phyloP scores from a whole-genome alignment of 53 echinoderm and acorn worm genomes.

The Arbacia lixula region DNA sequence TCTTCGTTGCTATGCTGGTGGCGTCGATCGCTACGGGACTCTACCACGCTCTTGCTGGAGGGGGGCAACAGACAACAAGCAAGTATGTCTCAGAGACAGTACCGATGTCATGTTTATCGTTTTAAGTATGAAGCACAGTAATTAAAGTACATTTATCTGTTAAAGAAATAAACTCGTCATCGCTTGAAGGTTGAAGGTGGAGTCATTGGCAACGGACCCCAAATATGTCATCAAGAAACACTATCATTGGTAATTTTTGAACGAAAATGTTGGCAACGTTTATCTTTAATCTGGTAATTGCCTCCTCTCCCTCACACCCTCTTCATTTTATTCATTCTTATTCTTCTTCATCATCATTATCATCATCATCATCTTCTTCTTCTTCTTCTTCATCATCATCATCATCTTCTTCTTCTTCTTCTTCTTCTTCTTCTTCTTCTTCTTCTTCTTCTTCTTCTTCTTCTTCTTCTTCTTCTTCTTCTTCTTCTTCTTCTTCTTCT shows the following conservation, averaged over 20 bases:
- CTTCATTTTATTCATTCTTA: not conserved
- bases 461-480: constrained; percentile 5
- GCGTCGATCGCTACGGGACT: constrained; percentile 66
- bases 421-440: constrained; percentile 6
- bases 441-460: constrained; percentile 6
- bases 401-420: not conserved
- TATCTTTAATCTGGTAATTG: not conserved
- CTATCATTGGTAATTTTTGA: too few relatives aligned
- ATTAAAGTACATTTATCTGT: too few relatives aligned
- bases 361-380: not conserved
- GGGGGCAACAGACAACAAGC: constrained; percentile 73
- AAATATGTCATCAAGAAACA: too few relatives aligned
- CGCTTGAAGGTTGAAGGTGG: too few relatives aligned
- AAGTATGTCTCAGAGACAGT: constrained; percentile 51
- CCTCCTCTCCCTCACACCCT: not conserved
- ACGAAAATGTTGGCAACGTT: too few relatives aligned
- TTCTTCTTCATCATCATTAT: not conserved
- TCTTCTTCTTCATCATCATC: not conserved
- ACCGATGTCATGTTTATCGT: too few relatives aligned
- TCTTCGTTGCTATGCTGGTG: constrained; percentile 60
- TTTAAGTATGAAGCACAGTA: too few relatives aligned
- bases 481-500: constrained; percentile 6
- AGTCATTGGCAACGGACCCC: too few relatives aligned
- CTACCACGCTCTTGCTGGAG: constrained; percentile 68
- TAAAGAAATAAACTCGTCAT: too few relatives aligned